These are phyloP conservation scores for Coracopsis vasa DNA, from an alignment of 2,113 vertebrate genomes.

Conservation along the genomic window DNA sequence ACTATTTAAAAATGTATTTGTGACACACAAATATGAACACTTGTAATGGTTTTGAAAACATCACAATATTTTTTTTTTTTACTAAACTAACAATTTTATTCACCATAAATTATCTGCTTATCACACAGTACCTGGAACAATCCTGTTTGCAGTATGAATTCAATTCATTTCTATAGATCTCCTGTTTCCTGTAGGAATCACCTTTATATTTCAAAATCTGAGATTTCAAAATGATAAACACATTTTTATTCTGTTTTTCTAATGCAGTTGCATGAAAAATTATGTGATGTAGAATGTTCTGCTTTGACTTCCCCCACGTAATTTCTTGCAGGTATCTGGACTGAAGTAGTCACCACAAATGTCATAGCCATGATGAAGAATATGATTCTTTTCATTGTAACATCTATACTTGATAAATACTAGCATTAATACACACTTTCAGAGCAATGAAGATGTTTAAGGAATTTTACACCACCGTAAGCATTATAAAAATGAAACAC, in stretches of 20 bases:
- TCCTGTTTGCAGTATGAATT: background rate
- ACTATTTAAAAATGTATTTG: background rate
- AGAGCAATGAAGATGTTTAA: background rate
- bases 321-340: background rate
- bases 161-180: background rate
- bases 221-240: background rate
- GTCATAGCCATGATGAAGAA: background rate
- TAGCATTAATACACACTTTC: background rate
- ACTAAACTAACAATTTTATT: background rate
- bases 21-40: background rate
- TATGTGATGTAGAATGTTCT: background rate
- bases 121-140: background rate
- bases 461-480: background rate
- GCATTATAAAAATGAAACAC: background rate
- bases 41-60: background rate
- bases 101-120: background rate
- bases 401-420: background rate
- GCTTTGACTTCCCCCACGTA: background rate
- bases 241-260: background rate
- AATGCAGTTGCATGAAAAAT: background rate
- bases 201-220: background rate
- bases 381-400: background rate
- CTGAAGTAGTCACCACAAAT: background rate
- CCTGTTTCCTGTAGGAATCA: background rate
- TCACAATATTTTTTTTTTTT: background rate